phyloP scores from a whole-genome alignment of 2,113 vertebrate genomes.

The Malurus alboscapulatus region DNA sequence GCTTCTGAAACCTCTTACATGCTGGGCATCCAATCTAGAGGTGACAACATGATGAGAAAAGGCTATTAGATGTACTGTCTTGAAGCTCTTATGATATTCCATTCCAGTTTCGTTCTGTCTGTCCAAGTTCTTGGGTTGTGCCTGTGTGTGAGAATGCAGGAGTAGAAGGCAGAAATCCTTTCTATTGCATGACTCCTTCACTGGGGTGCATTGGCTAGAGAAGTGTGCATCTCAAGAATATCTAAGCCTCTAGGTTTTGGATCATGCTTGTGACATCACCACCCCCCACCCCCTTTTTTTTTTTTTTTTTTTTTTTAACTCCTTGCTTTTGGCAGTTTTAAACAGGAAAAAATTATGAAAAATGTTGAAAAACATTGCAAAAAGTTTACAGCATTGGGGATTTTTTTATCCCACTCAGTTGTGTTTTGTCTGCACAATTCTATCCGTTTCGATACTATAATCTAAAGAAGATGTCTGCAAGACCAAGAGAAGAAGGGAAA shows the following conservation, averaged over 20 bases:
- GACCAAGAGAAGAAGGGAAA: neutral
- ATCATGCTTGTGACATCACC: neutral
- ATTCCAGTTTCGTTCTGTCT: neutral
- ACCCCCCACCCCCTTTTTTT: rapidly evolving
- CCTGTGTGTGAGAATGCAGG: neutral
- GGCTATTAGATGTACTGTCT: neutral
- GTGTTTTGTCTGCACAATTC: neutral
- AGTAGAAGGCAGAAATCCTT: neutral
- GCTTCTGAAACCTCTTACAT: neutral
- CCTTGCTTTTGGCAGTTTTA: conserved; percentile 7
- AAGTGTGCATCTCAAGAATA: neutral
- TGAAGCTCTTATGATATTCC: neutral
- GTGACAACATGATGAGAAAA: neutral
- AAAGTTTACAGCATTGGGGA: neutral
- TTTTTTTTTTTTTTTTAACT: neutral
- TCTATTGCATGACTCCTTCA: neutral
- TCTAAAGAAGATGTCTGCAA: neutral
- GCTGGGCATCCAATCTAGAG: neutral
- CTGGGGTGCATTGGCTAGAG: neutral
- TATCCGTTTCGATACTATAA: neutral
- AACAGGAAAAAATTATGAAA: neutral
- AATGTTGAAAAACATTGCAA: neutral
- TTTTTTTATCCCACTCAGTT: neutral
- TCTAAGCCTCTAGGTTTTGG: conserved; percentile 29
- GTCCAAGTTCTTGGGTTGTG: neutral